Base-by-base conservation (phyloP, 2,113 vertebrate genomes). In the Oncorhynchus tshawytscha region DNA sequence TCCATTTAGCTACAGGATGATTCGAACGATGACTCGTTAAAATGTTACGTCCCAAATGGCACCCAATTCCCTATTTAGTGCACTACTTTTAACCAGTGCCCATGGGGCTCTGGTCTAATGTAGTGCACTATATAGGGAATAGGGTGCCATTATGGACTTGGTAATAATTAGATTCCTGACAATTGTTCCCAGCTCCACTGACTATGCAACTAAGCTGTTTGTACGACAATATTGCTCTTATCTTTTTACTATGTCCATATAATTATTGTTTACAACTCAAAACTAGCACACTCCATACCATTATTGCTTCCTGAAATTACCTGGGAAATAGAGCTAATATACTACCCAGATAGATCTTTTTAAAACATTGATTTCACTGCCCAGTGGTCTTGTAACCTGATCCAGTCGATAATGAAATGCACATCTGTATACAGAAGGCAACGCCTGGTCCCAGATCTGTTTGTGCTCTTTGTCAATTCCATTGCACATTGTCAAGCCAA, bases 291-390 rank as follows among this genome's bases (percentile, higher is more conserved):
- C 85, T 79, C 84, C 74, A 57, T 85, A 86, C 89, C 89, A 84
- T 92, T 94, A 92, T 93, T 94, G 92, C 92, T 94, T 93, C 91
- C 88, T 88, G 90, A 91, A 92, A 88, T 88, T 81, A 90, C 87
- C 87, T 90, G 88, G 89, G 81, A 86, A 85, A 78, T 80, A 79
- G 83, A 90, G 83, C 70, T 71, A 86, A 45, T 12, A 45, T 82
- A 87, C 81, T 27, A 82, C 80, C 81, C 81, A 75, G 87, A 82
- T 81, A 11, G 39, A 45, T 45, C 9, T 12, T 45, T 45, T 12
- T 12, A 11, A 45, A 45, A 45, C 9, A 45, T 75, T 71, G 59
- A 18, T 54, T 18, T 54, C 73, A 81, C 68, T 74, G 78, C 75
- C 76, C 67, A 72, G 49, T 24, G 59, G 7, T 62, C 59, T 62